Base-by-base conservation (phyloP, 2,888 invertebrate genomes). In the Boloria selene region DNA sequence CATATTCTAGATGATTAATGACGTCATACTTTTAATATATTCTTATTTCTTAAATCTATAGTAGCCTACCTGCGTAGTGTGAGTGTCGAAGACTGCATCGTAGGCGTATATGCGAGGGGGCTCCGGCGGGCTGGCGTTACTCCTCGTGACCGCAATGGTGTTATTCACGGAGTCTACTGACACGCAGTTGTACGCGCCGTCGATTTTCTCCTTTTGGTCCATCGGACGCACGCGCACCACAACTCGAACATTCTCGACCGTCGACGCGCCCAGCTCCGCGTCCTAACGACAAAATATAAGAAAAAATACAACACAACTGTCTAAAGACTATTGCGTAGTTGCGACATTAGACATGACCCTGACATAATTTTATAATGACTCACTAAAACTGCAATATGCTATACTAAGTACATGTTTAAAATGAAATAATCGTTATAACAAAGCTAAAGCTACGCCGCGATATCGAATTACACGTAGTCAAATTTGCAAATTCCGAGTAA, bases 141-240 rank as follows among this genome's bases (percentile, higher is more conserved):
- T 95, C 84, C 96, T 95, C 52, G 94, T 94, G 14, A 98, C 95
- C 6, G 95, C 95, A 17, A 98, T 95, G 53, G 96, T 94, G 77
- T 95, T 95, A 85, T 96, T 95, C 68, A 96, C 93, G 45, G 94
- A 88, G 79, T 97, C 96, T 74, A 97, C 96, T 45, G 95, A 93
- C 0, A 97, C 95, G 69, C 97, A 95, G 81, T 94, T 94, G 76
- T 94, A 93, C 61, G 95, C 94, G 14, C 95, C 95, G 65, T 95
- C 94, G 66, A 94, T 91, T 74, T 94, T 90, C 92, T 99, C 99
- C 75, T 95, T 95, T 80, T 95, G 95, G 86, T 96, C 98, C 88
- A 99, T 93, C 0, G 99, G 99, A 59, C 99, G 95, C 72, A 98
- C 96, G 61, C 99, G 94, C 16, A 99, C 98, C 66, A 98, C 98